These are phyloP conservation scores for Macrosiphum euphorbiae DNA, from an alignment of 2,888 invertebrate species.

Conservation along the genomic window DNA sequence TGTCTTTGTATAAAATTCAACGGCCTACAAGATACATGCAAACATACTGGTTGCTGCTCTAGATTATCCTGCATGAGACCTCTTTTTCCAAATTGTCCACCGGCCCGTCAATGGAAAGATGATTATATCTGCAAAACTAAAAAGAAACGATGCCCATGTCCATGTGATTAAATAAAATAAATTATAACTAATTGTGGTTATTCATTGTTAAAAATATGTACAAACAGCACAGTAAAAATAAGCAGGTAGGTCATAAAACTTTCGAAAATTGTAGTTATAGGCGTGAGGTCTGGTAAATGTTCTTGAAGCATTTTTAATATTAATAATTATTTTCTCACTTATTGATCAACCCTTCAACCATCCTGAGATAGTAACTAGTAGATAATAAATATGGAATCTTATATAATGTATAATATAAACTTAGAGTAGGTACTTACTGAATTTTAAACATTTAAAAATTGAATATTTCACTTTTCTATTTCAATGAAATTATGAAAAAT, in stretches of 20 bases:
- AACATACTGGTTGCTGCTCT: background rate
- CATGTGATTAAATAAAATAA: background rate
- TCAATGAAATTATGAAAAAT: no score
- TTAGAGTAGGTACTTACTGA: no score
- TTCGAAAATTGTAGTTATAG: background rate
- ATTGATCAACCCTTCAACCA: background rate
- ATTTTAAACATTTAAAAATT: no score
- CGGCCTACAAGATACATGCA: slow-evolving; percentile 7
- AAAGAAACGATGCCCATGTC: background rate
- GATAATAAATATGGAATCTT: no score
- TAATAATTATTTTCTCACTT: background rate
- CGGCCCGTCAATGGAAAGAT: background rate
- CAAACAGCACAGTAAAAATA: background rate
- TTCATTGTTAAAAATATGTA: background rate
- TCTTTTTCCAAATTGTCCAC: slow-evolving; percentile 16
- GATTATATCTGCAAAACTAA: background rate
- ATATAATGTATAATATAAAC: no score
- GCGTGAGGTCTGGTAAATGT: background rate
- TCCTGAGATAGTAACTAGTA: no score
- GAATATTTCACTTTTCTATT: no score
- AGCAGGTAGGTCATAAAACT: background rate
- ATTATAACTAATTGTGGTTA: background rate
- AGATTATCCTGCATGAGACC: background rate
- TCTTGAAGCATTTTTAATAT: background rate
- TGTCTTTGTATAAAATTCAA: slow-evolving; percentile 27